Evolutionary conservation across 1,140 invertebrate genomes (phyloP).

Genomic region (Drosophila bifasciata): DNA sequence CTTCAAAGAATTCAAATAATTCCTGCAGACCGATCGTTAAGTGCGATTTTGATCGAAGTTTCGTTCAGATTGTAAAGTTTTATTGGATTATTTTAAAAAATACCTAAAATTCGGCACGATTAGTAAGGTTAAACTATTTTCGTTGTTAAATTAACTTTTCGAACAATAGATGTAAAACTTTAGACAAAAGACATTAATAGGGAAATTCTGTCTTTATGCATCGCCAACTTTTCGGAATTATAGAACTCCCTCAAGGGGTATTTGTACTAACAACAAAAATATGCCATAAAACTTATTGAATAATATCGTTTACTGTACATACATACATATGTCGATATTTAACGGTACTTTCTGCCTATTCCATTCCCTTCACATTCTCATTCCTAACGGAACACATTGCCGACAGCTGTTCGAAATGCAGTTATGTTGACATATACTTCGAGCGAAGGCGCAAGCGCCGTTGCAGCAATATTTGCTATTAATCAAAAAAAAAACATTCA

Average conservation of each 20-base stretch:
- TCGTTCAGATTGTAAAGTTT: no score
- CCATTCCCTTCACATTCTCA: slow-evolving; percentile 17
- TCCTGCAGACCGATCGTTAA: no score
- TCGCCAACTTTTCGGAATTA: no score
- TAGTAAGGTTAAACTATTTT: no score
- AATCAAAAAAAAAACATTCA: slow-evolving; percentile 40
- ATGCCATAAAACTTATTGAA: not conserved
- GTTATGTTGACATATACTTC: slow-evolving; percentile 14
- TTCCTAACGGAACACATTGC: slow-evolving; percentile 57
- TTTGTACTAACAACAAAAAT: not conserved
- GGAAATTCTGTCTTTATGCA: no score
- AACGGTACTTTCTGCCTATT: not conserved
- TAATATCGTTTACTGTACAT: not conserved
- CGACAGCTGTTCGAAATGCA: slow-evolving; percentile 57
- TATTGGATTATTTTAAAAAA: no score
- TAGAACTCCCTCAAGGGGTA: no score
- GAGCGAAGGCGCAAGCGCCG: slow-evolving; percentile 23
- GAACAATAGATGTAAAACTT: no score
- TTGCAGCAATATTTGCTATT: slow-evolving; percentile 33
- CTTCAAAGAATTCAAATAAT: not conserved
- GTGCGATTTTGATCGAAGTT: no score
- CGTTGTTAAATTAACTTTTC: no score
- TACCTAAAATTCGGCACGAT: no score
- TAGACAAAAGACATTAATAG: no score
- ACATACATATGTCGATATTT: not conserved